These are phyloP conservation scores for Acrobasis consociella DNA, from an alignment of 2,888 invertebrate genomes.

Conservation along the genomic window DNA sequence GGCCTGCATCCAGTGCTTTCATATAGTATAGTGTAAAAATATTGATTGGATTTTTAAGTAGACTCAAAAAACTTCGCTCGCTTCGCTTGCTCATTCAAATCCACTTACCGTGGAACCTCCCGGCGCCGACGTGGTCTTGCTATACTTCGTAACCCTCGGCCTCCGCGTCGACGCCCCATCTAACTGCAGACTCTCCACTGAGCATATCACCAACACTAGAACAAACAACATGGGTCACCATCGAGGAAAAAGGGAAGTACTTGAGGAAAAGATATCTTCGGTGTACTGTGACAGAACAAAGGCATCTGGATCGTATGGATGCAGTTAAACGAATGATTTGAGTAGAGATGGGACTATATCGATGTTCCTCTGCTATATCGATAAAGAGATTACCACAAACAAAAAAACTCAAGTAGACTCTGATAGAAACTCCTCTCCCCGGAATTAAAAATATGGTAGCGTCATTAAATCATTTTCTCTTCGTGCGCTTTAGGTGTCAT, in stretches of 20 bases:
- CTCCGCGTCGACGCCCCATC: constrained; percentile 84
- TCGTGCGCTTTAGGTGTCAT: no score
- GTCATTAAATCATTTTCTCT: no score
- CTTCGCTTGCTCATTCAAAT: neutral
- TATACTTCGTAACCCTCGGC: constrained; percentile 86
- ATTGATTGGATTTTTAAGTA: no score
- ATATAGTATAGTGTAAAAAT: no score
- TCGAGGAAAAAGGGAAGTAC: neutral
- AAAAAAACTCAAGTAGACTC: no score
- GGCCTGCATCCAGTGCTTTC: no score
- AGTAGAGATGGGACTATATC: constrained; percentile 24
- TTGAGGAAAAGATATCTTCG: constrained; percentile 18
- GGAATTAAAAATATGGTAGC: no score
- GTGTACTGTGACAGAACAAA: constrained; percentile 31
- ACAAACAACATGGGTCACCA: constrained; percentile 50
- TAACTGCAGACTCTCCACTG: constrained; percentile 76
- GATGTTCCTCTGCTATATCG: no score
- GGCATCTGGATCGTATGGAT: constrained; percentile 31
- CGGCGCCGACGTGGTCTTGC: constrained; percentile 77
- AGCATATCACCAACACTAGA: constrained; percentile 72
- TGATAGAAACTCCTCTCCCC: no score
- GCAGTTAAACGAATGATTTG: constrained; percentile 51
- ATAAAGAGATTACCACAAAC: no score
- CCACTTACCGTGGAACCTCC: constrained; percentile 69
- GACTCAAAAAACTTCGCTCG: no score